Conservation (phyloP, 2,888 invertebrate species). For the Harpalus rubripes region DNA sequence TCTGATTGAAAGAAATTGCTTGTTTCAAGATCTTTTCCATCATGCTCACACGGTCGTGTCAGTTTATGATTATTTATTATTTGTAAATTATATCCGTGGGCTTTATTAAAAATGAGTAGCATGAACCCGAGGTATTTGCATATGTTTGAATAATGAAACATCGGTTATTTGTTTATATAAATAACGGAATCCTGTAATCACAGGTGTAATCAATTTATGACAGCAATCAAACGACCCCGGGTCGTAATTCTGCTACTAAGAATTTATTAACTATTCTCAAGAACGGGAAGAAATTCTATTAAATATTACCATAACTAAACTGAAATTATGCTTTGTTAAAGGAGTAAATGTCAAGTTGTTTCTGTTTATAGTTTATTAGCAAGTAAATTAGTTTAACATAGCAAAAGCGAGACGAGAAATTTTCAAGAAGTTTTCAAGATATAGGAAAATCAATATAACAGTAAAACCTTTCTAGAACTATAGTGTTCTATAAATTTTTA, state of each 20-base stretch:
- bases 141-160: slow-evolving; percentile 42
- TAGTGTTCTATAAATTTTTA: no score
- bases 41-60: slow-evolving; percentile 30
- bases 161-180: slow-evolving; percentile 54
- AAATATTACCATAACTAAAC: slow-evolving; percentile 20
- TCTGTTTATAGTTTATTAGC: neutral
- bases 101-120: slow-evolving; percentile 43
- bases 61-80: slow-evolving; percentile 37
- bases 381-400: neutral
- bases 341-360: slow-evolving; percentile 6
- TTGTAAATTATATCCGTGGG: slow-evolving; percentile 48
- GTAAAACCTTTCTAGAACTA: no score
- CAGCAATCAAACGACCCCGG: slow-evolving; percentile 53
- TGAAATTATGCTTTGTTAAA: slow-evolving; percentile 9
- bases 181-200: slow-evolving; percentile 59
- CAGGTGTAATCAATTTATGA: slow-evolving; percentile 56
- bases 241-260: slow-evolving; percentile 42
- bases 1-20: slow-evolving; percentile 47
- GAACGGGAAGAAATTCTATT: slow-evolving; percentile 29
- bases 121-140: slow-evolving; percentile 32
- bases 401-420: slow-evolving; percentile 3
- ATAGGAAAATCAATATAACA: no score
- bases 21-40: slow-evolving; percentile 50
- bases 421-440: neutral
- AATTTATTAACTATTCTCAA: slow-evolving; percentile 48